A percentile compares a stretch with the other conserved stretches of the same genome.
phyloP scores from a whole-genome alignment of 2,113 vertebrate genomes.

The Rhadina sibilatrix region DNA sequence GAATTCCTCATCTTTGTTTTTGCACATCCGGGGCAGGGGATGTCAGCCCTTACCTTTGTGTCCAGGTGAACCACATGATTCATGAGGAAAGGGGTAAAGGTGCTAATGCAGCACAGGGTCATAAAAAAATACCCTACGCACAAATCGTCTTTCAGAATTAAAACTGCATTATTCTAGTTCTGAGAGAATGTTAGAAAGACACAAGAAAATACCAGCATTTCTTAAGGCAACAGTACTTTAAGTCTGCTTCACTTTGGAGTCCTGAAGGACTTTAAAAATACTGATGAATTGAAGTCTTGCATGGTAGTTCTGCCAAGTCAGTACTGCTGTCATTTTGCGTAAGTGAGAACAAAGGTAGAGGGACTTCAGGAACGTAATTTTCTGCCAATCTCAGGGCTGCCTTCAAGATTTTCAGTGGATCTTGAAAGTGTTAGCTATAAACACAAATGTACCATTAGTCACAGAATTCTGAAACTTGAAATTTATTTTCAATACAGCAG shows the following conservation, averaged over 20 bases:
- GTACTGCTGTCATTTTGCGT: not conserved
- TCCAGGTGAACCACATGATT: not conserved
- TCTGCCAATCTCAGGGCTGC: not conserved
- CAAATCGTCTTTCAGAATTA: not conserved
- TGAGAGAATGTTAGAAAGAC: not conserved
- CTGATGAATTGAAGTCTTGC: not conserved
- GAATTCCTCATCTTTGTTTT: not conserved
- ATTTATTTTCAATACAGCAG: not conserved
- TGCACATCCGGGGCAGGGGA: not conserved
- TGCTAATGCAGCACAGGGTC: not conserved
- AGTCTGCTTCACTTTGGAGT: not conserved
- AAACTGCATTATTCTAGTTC: not conserved
- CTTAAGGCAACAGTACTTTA: not conserved
- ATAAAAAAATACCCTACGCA: not conserved
- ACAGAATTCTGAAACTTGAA: not conserved
- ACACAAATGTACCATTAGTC: not conserved
- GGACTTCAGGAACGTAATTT: not conserved
- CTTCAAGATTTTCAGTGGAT: not conserved
- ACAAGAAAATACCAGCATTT: not conserved
- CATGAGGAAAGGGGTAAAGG: not conserved
- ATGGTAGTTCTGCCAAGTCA: not conserved
- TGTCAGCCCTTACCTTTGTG: not conserved
- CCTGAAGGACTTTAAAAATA: not conserved
- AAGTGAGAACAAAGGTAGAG: not conserved
- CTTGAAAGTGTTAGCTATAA: not conserved